These are phyloP conservation scores for Cassiopea andromeda DNA, from an alignment of 30 jellyfish, hydroid and myxozoan species.

Conservation along the genomic window DNA sequence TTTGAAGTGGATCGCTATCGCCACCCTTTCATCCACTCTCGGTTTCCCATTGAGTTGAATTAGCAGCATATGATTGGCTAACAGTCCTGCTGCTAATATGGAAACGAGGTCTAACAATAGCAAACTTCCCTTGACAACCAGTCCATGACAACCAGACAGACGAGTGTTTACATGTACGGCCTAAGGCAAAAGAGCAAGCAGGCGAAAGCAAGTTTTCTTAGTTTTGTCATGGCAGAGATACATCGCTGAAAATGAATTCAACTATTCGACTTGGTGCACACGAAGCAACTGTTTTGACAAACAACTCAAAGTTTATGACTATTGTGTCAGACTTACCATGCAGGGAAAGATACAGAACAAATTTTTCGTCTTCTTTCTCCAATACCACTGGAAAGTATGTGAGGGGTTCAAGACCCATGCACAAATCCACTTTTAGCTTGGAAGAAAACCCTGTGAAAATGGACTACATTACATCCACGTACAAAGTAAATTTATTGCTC, in stretches of 20 bases:
- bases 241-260: conserved; percentile 3
- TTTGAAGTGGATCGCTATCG: no score
- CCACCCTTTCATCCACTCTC: no score
- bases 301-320: conserved; percentile 33
- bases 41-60: no score
- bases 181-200: not conserved
- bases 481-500: conserved; percentile 15
- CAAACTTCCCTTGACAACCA: no score
- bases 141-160: conserved; percentile 5
- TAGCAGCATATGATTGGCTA: no score
- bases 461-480: conserved; percentile 42
- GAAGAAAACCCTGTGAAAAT: conserved; percentile 17
- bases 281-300: conserved; percentile 62
- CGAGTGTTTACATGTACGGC: not conserved
- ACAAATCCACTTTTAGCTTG: conserved; percentile 50
- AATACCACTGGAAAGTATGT: conserved; percentile 31
- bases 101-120: not conserved
- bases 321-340: conserved; percentile 56
- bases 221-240: not conserved
- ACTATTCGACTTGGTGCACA: conserved; percentile 47
- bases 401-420: conserved; percentile 72
- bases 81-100: not conserved
- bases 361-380: conserved; percentile 22
- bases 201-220: not conserved
- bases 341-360: conserved; percentile 21